Evolutionary conservation across 2,113 vertebrate species (phyloP).

Genomic region (Tauraco erythrolophus): DNA sequence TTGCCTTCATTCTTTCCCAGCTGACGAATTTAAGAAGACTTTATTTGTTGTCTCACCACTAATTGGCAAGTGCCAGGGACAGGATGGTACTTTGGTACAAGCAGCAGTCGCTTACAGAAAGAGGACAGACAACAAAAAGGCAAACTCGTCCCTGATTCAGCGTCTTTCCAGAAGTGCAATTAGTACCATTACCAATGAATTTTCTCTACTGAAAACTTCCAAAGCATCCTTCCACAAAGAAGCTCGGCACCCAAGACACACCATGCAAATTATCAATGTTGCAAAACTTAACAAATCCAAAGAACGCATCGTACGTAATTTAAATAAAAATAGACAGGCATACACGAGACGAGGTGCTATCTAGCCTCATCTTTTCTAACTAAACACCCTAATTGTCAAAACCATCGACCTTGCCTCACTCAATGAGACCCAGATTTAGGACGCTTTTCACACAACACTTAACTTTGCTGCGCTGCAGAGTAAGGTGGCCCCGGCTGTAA

Average conservation of each 20-base stretch:
- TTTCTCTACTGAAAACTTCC: background rate
- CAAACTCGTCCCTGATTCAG: background rate
- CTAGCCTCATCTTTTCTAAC: background rate
- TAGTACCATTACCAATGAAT: accelerated
- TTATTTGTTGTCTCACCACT: background rate
- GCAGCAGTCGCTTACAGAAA: background rate
- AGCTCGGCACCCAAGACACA: background rate
- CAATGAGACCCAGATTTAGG: background rate
- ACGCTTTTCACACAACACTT: background rate
- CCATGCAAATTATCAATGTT: accelerated
- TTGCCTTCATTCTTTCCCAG: background rate
- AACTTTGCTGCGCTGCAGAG: background rate
- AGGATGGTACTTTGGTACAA: accelerated
- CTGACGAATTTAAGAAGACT: background rate
- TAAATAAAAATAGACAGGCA: background rate
- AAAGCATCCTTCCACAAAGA: background rate
- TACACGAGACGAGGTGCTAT: accelerated
- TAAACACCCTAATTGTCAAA: background rate
- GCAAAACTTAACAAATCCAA: background rate
- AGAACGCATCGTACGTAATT: background rate
- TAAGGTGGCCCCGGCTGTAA: background rate
- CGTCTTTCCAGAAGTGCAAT: background rate
- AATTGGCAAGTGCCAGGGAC: background rate
- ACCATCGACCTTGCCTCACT: background rate
- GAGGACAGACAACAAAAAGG: background rate